These are phyloP conservation scores for Syncerus caffer DNA, from an alignment of 2,797 vertebrate genomes.

Conservation along the genomic window DNA sequence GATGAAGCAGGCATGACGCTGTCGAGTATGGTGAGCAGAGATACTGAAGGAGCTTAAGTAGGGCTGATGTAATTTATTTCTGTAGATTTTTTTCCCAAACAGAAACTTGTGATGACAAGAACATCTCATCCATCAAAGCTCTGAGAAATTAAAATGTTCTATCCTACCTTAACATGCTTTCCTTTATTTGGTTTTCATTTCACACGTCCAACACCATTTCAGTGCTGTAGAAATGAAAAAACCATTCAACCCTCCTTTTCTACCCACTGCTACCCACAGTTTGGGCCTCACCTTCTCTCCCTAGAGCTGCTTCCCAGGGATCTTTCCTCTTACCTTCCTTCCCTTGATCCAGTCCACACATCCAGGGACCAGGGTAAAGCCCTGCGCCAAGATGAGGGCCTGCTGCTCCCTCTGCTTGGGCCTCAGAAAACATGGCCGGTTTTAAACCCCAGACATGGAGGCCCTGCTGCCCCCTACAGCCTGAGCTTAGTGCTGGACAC, in stretches of 20 bases:
- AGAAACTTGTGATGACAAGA: slow-evolving; percentile 10
- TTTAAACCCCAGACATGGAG: background rate
- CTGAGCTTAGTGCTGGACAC: background rate
- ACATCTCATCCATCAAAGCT: background rate
- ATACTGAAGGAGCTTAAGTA: background rate
- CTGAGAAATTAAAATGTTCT: background rate
- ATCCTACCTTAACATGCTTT: background rate
- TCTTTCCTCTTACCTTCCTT: background rate
- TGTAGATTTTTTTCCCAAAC: background rate
- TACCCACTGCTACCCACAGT: background rate
- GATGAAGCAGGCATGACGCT: rapidly evolving
- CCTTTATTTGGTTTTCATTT: background rate
- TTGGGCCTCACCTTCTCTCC: background rate
- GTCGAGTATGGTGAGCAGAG: background rate
- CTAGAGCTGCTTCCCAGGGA: background rate
- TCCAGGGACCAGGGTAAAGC: background rate
- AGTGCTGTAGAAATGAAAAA: background rate
- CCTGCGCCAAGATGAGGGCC: background rate
- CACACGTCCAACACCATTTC: background rate
- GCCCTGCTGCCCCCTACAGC: background rate
- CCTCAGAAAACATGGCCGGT: background rate
- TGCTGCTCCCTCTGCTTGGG: background rate
- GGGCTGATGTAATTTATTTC: background rate
- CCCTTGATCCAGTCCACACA: background rate
- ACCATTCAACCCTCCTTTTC: background rate